Evolutionary conservation across 2,888 invertebrate species (phyloP).

Genomic region (Molanna angustata): DNA sequence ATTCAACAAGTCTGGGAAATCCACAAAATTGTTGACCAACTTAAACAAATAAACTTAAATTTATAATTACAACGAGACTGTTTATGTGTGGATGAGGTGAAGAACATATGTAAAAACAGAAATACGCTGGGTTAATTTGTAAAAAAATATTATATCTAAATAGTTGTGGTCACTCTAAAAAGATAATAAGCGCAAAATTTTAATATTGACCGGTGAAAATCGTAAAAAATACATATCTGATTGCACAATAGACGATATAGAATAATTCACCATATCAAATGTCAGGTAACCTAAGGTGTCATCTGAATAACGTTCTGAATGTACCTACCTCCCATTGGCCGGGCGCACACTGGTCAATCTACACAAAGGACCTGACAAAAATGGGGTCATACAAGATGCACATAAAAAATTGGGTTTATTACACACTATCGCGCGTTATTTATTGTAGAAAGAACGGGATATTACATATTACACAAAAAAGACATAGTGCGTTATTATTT

Average conservation of each 20-base stretch:
- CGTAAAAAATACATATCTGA: constrained; percentile 23
- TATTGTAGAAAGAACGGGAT: too few relatives aligned
- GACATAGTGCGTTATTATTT: too few relatives aligned
- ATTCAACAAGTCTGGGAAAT: too few relatives aligned
- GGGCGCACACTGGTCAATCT: too few relatives aligned
- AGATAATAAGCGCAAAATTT: neutral
- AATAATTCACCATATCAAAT: constrained; percentile 28
- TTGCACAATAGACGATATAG: constrained; percentile 19
- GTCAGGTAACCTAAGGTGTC: constrained; percentile 24
- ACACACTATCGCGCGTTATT: too few relatives aligned
- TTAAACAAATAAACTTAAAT: too few relatives aligned
- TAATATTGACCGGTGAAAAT: constrained; percentile 22
- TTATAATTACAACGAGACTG: too few relatives aligned
- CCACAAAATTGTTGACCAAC: too few relatives aligned
- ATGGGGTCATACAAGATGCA: constrained; percentile 1
- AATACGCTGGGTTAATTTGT: neutral
- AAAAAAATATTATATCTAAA: neutral
- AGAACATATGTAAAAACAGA: neutral
- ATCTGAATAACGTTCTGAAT: too few relatives aligned
- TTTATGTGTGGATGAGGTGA: too few relatives aligned
- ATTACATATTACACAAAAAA: too few relatives aligned
- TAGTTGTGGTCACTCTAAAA: constrained; percentile 7
- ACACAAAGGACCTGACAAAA: too few relatives aligned
- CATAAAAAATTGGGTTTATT: neutral
- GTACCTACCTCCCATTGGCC: constrained; percentile 21